phyloP scores from a whole-genome alignment of 2,888 invertebrate genomes.

The Coenonympha glycerion region DNA sequence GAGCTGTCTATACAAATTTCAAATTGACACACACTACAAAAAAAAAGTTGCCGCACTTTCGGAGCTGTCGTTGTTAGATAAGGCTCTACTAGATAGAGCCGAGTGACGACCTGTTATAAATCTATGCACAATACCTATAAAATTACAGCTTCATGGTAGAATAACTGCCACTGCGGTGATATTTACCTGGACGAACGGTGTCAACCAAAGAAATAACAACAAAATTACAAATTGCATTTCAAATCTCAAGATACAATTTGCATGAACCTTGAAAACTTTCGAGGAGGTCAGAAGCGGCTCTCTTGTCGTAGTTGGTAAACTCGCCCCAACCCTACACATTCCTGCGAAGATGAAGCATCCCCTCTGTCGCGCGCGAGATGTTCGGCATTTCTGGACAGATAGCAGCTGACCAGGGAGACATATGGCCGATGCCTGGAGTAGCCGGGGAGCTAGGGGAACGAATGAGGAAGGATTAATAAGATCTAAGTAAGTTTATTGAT shows the following conservation, averaged over 20 bases:
- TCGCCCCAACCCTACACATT: constrained; percentile 32
- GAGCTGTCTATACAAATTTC: no score
- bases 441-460: background rate
- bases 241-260: background rate
- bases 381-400: constrained; percentile 72
- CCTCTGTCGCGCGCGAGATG: constrained; percentile 48
- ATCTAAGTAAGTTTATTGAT: background rate
- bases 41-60: no score
- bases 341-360: constrained; percentile 19
- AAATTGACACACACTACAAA: no score
- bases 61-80: no score
- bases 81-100: no score
- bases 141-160: no score
- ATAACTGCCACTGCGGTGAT: no score
- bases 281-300: background rate
- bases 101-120: no score
- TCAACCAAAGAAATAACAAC: no score
- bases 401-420: constrained; percentile 68
- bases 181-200: no score
- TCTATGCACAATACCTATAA: no score
- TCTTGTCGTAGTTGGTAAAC: constrained; percentile 23
- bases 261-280: constrained; percentile 1
- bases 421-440: constrained; percentile 48
- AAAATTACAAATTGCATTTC: background rate
- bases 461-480: background rate